Evolutionary conservation across 1,140 invertebrate species (phyloP), one percentile per base, ranked within the genome.

Genomic region (Trypoxylus dichotomus): DNA sequence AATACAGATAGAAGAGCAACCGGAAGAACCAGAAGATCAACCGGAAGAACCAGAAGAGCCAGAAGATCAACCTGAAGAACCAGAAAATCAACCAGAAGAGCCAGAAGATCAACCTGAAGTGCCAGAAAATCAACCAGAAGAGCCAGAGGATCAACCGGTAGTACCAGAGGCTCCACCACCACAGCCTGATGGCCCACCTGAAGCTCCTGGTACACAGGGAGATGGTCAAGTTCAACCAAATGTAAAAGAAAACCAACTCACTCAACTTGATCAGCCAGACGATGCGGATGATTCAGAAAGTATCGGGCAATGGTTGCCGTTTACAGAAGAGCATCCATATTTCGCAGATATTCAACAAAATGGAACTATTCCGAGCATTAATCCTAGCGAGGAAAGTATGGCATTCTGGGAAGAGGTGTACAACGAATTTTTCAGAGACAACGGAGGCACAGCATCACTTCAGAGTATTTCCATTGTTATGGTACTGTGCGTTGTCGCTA

Each of bases 271-370:
- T 58, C 5, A 2, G 29, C 19, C 19, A 19, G 21, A 27, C 5
- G 68, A 13, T 24, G 68, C 19, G 8, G 68, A 24, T 15, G 68
- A 1, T 2, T 6, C 7, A n/a, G 15, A 2, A 5, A 0, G 0
- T 58, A n/a, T 0, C 15, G 47, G 15, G 15, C 47, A 58, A 24
- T 90, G 90, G 90, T 84, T 84, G 42, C 87, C 88, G 68, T 86
- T 87, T 0, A 86, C 85, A 0, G 85, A 85, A 41, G 85, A 88
- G 15, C 83, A 87, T 21, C 85, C 86, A 21, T 83, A 89, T 41
- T 87, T 86, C 79, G 79, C 90, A 13, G 84, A 90, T 54, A 89
- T 90, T 74, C 87, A 84, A 43, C 84, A 88, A 6, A 83, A 89
- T 24, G 78, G 80, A 24, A 74, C 75, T 47, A 5, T 24, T 24